Conservation (phyloP, 2,888 invertebrate genomes). For the Microctonus hyperodae region DNA sequence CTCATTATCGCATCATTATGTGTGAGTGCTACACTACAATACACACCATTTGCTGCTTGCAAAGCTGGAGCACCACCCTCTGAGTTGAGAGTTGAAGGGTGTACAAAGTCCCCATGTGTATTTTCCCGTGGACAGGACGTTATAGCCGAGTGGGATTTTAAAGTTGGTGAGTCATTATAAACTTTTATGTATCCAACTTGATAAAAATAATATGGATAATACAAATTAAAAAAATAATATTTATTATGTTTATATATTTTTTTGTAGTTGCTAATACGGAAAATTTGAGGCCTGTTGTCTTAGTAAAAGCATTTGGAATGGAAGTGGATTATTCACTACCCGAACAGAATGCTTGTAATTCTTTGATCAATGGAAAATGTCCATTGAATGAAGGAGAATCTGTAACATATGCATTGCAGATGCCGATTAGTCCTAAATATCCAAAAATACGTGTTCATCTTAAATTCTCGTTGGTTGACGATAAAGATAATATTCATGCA, state of each 20-base stretch:
- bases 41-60: conserved; percentile 35
- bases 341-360: conserved; percentile 51
- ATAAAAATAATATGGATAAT: neutral
- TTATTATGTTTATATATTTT: too few relatives aligned
- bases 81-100: conserved; percentile 41
- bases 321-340: conserved; percentile 47
- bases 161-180: conserved; percentile 41
- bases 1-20: conserved; percentile 40
- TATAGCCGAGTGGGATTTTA: conserved; percentile 42
- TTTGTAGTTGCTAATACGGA: conserved; percentile 42
- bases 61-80: conserved; percentile 32
- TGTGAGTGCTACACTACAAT: conserved; percentile 38
- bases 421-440: conserved; percentile 49
- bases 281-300: conserved; percentile 46
- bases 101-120: conserved; percentile 42
- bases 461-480: conserved; percentile 47
- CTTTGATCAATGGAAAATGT: conserved; percentile 48
- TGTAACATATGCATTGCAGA: conserved; percentile 51
- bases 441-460: conserved; percentile 46
- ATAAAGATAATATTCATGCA: conserved; percentile 38
- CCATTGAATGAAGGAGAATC: conserved; percentile 51
- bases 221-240: neutral
- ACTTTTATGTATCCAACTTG: neutral
- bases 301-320: conserved; percentile 43
- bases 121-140: conserved; percentile 40